Conservation (phyloP, 1,140 invertebrate species). For the Aradophagus sp. region DNA sequence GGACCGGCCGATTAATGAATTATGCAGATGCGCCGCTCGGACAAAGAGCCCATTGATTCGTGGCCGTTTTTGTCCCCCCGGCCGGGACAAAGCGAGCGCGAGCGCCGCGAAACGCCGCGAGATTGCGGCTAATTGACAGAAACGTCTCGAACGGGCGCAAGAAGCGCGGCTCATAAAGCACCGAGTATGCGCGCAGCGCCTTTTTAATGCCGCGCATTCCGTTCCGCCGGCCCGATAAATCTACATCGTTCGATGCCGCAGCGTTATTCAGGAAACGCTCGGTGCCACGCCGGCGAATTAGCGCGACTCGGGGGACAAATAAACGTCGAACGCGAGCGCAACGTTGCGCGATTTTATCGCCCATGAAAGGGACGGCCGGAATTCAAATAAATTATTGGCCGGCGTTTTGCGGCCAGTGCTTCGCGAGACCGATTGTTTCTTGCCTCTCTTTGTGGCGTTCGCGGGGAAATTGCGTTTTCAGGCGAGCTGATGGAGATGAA, state of each 20-base stretch:
- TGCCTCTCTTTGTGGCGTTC: no score
- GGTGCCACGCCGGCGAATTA: no score
- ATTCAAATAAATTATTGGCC: no score
- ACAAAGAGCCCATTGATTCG: constrained; percentile 37
- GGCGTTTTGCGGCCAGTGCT: no score
- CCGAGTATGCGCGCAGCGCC: constrained; percentile 60
- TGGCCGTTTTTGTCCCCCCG: constrained; percentile 11
- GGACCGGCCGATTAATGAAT: constrained; percentile 45
- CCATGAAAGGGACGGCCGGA: no score
- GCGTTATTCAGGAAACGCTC: constrained; percentile 51
- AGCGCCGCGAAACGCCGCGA: constrained; percentile 13
- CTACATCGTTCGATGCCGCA: constrained; percentile 45
- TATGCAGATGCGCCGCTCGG: constrained; percentile 34
- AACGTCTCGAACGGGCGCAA: constrained; percentile 51
- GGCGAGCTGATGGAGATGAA: no score
- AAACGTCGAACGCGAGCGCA: no score
- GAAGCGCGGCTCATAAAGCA: constrained; percentile 62
- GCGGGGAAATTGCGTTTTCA: no score
- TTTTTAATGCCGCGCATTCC: constrained; percentile 52
- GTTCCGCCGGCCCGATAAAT: constrained; percentile 55
- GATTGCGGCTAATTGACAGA: constrained; percentile 51
- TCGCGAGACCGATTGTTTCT: no score
- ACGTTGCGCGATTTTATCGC: no score
- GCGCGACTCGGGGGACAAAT: no score
- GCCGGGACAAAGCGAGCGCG: constrained; percentile 5